Conservation (phyloP, 2,113 vertebrate species). For the Falcunculus frontatus region DNA sequence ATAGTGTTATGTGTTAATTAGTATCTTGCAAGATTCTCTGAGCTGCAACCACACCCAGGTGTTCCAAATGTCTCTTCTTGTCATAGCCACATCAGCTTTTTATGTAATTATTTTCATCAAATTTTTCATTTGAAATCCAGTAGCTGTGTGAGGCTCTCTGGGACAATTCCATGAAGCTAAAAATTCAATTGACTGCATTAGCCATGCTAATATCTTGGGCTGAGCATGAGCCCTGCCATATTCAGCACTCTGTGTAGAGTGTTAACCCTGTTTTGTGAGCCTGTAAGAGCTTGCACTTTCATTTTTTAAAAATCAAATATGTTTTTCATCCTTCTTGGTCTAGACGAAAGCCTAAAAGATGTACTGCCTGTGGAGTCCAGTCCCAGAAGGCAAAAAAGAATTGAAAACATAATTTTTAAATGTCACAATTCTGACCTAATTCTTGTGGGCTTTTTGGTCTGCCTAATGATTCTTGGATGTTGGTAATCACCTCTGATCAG, state of each 20-base stretch:
- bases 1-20: not conserved
- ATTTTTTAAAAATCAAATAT: not conserved
- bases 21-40: not conserved
- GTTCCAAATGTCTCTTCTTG: not conserved
- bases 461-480: not conserved
- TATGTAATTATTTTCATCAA: not conserved
- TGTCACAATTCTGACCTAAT: not conserved
- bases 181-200: not conserved
- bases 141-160: not conserved
- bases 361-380: not conserved
- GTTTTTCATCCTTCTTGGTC: not conserved
- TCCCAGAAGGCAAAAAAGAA: not conserved
- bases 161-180: not conserved
- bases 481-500: not conserved
- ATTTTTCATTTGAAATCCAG: not conserved
- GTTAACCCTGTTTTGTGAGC: rapidly evolving
- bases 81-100: not conserved
- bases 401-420: not conserved
- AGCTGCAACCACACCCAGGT: not conserved
- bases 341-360: not conserved
- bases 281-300: not conserved
- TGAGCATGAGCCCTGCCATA: not conserved
- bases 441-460: not conserved
- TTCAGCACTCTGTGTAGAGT: not conserved
- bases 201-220: not conserved